Evolutionary conservation across 2,113 vertebrate genomes (phyloP).

Genomic region (Leucopsar rothschildi): DNA sequence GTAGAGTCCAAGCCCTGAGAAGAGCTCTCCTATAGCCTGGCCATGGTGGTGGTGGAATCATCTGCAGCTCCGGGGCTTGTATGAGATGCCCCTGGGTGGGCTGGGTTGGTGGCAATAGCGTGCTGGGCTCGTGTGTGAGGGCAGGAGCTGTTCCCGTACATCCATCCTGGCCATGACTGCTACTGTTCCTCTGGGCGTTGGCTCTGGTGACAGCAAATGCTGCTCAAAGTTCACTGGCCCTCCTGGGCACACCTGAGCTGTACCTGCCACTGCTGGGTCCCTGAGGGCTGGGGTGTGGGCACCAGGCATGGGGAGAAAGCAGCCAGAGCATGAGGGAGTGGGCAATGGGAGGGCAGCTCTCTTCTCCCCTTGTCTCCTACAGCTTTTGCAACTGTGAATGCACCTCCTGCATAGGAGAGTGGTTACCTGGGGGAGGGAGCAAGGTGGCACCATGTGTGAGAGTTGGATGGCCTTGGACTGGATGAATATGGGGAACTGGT

Average conservation of each 20-base stretch:
- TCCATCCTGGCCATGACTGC: background rate
- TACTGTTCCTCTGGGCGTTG: background rate
- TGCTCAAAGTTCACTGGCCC: constrained; percentile 6
- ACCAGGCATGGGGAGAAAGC: background rate
- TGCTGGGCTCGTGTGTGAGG: rapidly evolving
- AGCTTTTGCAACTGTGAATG: background rate
- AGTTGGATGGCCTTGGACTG: background rate
- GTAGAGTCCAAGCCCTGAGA: background rate
- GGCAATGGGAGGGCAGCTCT: background rate
- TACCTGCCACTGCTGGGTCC: background rate
- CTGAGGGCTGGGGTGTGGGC: background rate
- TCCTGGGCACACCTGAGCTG: background rate
- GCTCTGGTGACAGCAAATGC: background rate
- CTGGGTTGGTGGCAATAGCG: rapidly evolving
- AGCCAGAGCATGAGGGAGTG: rapidly evolving
- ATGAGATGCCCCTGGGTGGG: background rate
- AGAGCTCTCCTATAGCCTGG: no score
- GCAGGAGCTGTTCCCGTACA: background rate
- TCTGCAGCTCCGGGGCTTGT: background rate
- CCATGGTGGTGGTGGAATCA: rapidly evolving
- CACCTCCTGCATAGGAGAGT: background rate
- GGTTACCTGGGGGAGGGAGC: rapidly evolving
- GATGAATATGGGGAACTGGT: background rate
- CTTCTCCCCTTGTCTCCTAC: rapidly evolving
- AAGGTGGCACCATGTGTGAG: background rate